phyloP scores from a whole-genome alignment of 2,888 invertebrate species.

The Eristalis arbustorum region DNA sequence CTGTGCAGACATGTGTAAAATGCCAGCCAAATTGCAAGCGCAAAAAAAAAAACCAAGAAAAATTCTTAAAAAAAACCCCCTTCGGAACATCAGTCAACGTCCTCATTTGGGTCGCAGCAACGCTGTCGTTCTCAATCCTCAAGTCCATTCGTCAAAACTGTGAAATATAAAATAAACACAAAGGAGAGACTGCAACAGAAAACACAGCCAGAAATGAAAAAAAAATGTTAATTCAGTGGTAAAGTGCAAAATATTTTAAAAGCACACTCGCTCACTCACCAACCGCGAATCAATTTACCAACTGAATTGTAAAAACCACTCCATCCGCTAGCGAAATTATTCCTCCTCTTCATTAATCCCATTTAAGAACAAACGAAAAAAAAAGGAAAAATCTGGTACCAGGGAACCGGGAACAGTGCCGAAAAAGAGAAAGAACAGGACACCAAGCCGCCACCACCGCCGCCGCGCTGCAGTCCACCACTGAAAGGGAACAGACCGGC shows the following conservation, averaged over 20 bases:
- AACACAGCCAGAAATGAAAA: neutral
- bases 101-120: neutral
- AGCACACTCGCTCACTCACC: slow-evolving; percentile 41
- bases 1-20: neutral
- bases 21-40: neutral
- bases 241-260: slow-evolving; percentile 56
- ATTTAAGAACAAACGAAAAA: slow-evolving; percentile 46
- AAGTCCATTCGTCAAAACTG: neutral
- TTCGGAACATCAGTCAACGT: neutral
- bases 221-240: slow-evolving; percentile 44
- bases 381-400: slow-evolving; percentile 3
- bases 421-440: slow-evolving; percentile 25
- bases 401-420: neutral
- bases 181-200: neutral
- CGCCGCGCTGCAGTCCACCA: neutral
- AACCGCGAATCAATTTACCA: slow-evolving; percentile 52
- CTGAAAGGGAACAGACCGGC: slow-evolving; percentile 46
- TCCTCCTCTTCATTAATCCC: slow-evolving; percentile 70
- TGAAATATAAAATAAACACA: neutral
- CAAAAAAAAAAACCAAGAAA: neutral
- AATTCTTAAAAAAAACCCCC: neutral
- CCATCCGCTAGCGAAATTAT: slow-evolving; percentile 57
- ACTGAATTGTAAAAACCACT: slow-evolving; percentile 51
- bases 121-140: neutral
- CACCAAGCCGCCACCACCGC: slow-evolving; percentile 32